Percentiles rank a stretch among this genome's conserved stretches.
Evolutionary conservation across 2,113 vertebrate genomes (phyloP).

Genomic region (Vireo altiloquus): DNA sequence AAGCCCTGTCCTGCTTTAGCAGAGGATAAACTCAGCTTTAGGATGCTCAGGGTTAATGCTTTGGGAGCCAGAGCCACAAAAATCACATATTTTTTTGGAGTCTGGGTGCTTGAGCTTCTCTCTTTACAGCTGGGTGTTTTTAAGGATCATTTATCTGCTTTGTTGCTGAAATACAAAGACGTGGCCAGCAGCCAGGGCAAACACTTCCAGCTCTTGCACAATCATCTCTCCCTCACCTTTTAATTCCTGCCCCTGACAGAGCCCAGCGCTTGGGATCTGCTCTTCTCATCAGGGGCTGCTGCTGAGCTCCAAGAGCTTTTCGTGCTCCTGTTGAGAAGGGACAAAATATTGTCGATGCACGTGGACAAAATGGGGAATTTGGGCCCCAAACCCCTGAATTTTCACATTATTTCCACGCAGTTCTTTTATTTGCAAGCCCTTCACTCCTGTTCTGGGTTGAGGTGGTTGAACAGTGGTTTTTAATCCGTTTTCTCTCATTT

Average conservation of each 20-base stretch:
- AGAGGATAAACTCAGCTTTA: not conserved
- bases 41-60: not conserved
- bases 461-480: not conserved
- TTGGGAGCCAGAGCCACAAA: not conserved
- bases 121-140: not conserved
- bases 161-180: not conserved
- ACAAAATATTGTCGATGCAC: too few species aligned
- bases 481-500: not conserved
- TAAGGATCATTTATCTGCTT: not conserved
- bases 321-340: not conserved
- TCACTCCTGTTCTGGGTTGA: not conserved
- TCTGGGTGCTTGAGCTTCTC: not conserved
- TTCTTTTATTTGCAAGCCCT: not conserved
- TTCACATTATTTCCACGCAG: not conserved
- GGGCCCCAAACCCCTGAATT: not conserved
- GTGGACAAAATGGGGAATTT: not conserved
- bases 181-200: not conserved
- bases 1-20: not conserved
- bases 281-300: not conserved
- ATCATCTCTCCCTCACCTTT: not conserved
- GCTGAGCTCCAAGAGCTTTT: fast-evolving
- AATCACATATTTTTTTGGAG: fast-evolving
- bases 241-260: not conserved
- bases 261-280: not conserved
- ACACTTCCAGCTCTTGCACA: not conserved